A percentile compares a stretch with the other conserved stretches of the same genome.
phyloP scores from a whole-genome alignment of 2,113 vertebrate species.

The Stegostoma tigrinum region DNA sequence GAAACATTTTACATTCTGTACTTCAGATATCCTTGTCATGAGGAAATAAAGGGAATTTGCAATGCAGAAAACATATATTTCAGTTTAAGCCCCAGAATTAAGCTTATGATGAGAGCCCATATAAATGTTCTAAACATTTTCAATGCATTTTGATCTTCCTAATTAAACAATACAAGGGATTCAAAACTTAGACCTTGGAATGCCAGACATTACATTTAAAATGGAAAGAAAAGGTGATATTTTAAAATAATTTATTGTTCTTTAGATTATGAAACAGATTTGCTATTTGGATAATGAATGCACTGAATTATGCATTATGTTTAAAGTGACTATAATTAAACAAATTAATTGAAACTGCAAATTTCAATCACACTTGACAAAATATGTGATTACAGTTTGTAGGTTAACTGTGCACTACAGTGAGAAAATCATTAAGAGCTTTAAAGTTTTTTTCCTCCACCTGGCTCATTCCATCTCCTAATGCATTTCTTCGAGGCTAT shows the following conservation, averaged over 20 bases:
- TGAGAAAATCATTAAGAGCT: background rate
- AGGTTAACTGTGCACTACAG: background rate
- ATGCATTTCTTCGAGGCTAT: background rate
- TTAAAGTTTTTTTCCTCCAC: background rate
- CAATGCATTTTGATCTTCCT: background rate
- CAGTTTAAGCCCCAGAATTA: background rate
- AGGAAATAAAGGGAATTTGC: background rate
- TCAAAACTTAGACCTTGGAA: background rate
- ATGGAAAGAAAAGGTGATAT: background rate
- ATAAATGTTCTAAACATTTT: background rate
- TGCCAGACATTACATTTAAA: background rate
- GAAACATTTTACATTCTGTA: background rate
- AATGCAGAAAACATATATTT: background rate
- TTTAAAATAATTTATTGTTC: background rate
- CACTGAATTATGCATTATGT: background rate
- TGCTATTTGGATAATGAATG: background rate
- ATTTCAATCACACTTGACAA: background rate
- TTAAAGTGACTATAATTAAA: background rate
- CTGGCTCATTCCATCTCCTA: background rate
- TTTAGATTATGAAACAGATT: background rate
- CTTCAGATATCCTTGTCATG: background rate
- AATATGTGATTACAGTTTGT: background rate
- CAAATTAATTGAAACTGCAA: background rate
- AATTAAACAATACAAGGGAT: background rate
- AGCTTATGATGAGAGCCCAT: background rate